Conservation (phyloP, 2,113 vertebrate genomes). For the Microcebus ravelobensis region DNA sequence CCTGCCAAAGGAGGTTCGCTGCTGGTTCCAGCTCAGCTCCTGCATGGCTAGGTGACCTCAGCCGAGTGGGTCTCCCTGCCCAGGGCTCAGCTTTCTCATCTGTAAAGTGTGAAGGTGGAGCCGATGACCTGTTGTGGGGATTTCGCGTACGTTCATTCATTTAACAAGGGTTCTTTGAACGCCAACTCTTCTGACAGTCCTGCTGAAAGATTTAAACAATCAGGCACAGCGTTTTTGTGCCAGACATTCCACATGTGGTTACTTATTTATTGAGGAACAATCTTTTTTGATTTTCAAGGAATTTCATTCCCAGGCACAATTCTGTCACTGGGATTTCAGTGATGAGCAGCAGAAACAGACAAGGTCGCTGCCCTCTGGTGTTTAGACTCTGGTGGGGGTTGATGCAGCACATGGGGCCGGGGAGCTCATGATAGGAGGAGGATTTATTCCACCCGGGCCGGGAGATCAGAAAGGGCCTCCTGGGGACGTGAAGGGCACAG, state of each 20-base stretch:
- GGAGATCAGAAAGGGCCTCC: neutral
- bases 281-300: conserved; percentile 12
- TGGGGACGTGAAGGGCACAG: neutral
- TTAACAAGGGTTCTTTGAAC: neutral
- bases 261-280: neutral
- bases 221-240: neutral
- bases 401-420: no score
- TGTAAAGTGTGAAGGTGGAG: neutral
- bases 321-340: neutral
- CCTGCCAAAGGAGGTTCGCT: no score
- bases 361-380: neutral
- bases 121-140: neutral
- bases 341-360: neutral
- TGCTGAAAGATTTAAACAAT: neutral
- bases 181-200: neutral
- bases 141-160: neutral
- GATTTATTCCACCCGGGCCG: neutral
- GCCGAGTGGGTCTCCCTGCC: neutral
- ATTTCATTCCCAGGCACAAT: neutral
- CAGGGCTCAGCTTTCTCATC: neutral
- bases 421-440: neutral
- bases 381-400: neutral
- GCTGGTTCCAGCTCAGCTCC: neutral
- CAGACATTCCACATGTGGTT: neutral
- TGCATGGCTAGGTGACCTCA: neutral